Conservation (phyloP, 2,888 invertebrate genomes). For the Tribolium freemani region DNA sequence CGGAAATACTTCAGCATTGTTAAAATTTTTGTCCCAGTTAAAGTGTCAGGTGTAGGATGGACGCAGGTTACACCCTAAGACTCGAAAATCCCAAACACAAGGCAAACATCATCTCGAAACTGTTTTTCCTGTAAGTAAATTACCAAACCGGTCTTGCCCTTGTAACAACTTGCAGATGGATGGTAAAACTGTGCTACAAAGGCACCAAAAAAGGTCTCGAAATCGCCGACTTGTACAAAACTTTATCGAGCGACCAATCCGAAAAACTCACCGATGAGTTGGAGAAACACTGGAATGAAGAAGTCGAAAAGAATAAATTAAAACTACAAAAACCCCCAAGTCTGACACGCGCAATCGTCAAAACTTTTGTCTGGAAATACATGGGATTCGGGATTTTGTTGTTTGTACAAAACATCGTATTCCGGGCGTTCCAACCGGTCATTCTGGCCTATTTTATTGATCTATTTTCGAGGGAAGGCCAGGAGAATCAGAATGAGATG, state of each 20-base stretch:
- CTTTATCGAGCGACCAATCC: constrained; percentile 74
- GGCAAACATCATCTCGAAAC: constrained; percentile 74
- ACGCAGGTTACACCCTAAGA: constrained; percentile 52
- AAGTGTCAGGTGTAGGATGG: constrained; percentile 44
- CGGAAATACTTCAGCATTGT: not conserved
- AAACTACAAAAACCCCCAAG: constrained; percentile 72
- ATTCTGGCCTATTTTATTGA: constrained; percentile 72
- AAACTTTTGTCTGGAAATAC: constrained; percentile 73
- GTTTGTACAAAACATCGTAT: constrained; percentile 67
- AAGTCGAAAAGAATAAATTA: constrained; percentile 71
- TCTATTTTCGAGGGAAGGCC: constrained; percentile 70
- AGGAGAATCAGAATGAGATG: constrained; percentile 70
- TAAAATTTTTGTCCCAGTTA: not conserved
- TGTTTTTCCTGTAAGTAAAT: constrained; percentile 64
- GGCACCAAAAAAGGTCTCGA: constrained; percentile 75
- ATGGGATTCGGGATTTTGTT: constrained; percentile 72
- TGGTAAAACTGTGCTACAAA: constrained; percentile 66
- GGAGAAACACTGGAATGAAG: constrained; percentile 74
- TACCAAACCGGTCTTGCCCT: not conserved
- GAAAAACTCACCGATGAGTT: constrained; percentile 75
- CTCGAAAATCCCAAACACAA: constrained; percentile 72
- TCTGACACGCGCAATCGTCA: constrained; percentile 71
- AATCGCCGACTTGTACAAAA: constrained; percentile 76
- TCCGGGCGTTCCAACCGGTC: constrained; percentile 72
- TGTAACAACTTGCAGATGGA: constrained; percentile 60